Evolutionary conservation across 2,888 invertebrate genomes (phyloP).

Genomic region (Ctenicera cuprea): DNA sequence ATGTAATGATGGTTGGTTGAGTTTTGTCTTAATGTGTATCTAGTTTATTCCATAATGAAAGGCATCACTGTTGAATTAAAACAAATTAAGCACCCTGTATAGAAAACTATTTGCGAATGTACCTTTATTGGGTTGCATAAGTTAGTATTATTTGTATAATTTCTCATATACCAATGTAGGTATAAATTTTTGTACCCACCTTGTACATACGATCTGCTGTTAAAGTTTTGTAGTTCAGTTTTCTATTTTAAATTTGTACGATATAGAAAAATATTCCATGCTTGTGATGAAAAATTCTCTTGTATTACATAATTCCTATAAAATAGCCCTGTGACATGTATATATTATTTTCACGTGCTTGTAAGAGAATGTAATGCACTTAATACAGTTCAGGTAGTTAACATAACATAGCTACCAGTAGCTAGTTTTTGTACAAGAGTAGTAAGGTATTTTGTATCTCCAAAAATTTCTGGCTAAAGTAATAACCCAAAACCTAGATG

Average conservation of each 20-base stretch:
- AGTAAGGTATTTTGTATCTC: constrained; percentile 40
- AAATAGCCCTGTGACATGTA: constrained; percentile 51
- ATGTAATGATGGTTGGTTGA: no score
- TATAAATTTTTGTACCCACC: constrained; percentile 50
- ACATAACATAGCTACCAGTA: constrained; percentile 35
- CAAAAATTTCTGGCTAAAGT: background rate
- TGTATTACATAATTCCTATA: constrained; percentile 52
- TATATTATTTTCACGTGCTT: constrained; percentile 52
- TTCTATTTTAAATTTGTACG: constrained; percentile 53
- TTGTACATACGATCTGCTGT: constrained; percentile 53
- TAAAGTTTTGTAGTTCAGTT: constrained; percentile 51
- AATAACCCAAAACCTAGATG: background rate
- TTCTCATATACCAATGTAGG: constrained; percentile 31
- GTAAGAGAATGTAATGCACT: constrained; percentile 63
- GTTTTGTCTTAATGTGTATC: no score
- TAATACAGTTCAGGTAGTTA: constrained; percentile 66
- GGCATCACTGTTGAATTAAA: no score
- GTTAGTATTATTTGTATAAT: constrained; percentile 42
- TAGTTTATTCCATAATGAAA: no score
- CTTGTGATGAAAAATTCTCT: constrained; percentile 53
- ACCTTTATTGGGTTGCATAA: constrained; percentile 22
- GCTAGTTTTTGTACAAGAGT: constrained; percentile 34
- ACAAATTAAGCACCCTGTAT: constrained; percentile 26
- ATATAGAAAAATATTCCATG: constrained; percentile 51
- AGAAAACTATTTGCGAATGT: constrained; percentile 11